These are phyloP conservation scores for Hedychridium roseum DNA, from an alignment of 2,888 invertebrate species.

Conservation along the genomic window DNA sequence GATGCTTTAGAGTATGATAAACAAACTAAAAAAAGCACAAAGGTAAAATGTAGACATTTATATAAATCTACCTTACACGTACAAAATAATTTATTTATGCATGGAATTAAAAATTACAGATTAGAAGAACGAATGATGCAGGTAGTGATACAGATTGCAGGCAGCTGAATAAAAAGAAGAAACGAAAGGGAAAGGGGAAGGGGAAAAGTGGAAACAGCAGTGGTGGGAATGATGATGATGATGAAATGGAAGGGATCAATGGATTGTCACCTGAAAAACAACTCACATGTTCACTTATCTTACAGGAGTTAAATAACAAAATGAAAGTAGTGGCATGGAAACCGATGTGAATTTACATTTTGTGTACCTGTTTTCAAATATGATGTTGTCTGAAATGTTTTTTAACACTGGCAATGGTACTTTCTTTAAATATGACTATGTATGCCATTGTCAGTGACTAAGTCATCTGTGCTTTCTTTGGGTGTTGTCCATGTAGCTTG, in stretches of 20 bases:
- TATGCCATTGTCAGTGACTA: no score
- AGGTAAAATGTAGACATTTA: no score
- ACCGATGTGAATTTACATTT: slow-evolving; percentile 58
- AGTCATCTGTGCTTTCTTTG: no score
- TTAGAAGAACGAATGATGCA: slow-evolving; percentile 55
- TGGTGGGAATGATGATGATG: slow-evolving; percentile 66
- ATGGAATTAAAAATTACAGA: slow-evolving; percentile 31
- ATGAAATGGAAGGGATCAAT: slow-evolving; percentile 67
- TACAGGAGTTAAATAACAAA: slow-evolving; percentile 83
- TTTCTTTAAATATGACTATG: no score
- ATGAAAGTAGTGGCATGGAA: slow-evolving; percentile 79
- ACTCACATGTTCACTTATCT: slow-evolving; percentile 75
- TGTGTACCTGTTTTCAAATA: no score
- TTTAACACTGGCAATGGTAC: no score
- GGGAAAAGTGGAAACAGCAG: slow-evolving; percentile 61
- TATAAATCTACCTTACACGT: no score
- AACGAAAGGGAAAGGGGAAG: slow-evolving; percentile 58
- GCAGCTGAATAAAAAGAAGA: slow-evolving; percentile 60
- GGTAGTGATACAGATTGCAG: slow-evolving; percentile 59
- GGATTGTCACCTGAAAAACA: slow-evolving; percentile 72
- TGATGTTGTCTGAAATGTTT: no score
- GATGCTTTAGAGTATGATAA: slow-evolving; percentile 84
- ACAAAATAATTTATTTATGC: not conserved
- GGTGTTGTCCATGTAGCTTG: no score
- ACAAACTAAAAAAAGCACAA: slow-evolving; percentile 72